Evolutionary conservation across 1,140 invertebrate species (phyloP), one percentile per base, ranked within the genome.

Genomic region (Halyomorpha halys): DNA sequence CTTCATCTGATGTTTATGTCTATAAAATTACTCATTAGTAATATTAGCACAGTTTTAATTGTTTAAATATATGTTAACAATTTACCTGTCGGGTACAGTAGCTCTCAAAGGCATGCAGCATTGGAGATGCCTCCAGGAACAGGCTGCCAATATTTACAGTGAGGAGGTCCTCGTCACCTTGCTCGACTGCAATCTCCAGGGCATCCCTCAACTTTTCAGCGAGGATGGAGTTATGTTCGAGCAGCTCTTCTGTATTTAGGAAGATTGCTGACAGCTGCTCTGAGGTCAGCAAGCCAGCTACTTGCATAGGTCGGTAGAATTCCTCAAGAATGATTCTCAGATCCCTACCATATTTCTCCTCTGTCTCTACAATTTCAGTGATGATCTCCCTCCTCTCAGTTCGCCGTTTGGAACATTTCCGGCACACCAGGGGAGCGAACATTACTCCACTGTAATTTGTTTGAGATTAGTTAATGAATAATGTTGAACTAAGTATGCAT

Each of bases 291-390:
- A 90, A 71, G 18, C 91, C 91, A 61, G 92, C 92, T 39, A 92
- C 86, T 67, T 92, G 77, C 86, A 96, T 94, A 0, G 92, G 94
- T 70, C 87, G 85, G 74, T 93, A 92, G 75, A 97, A 97, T 74
- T 98, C 92, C 74, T 97, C 91, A 51, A 91, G 76, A 64, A 97
- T 89, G 53, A 97, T 94, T 71, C 87, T 85, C 67, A 97, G 77
- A 77, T 97, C 93, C 68, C 91, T 79, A 2, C 91, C 91, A 73
- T 97, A 97, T 73, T 94, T 97, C 69, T 94, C 86, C 77, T 98
- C 94, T 1, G 94, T 97, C 74, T 97, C 94, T 3, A 95, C 89
- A 66, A 97, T 94, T 79, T 98, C 94, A 1, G 86, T 88, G 59
- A 98, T 90, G 19, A 95, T 96, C 77, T 97, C 92, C 72, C 93